Evolutionary conservation across 1,140 invertebrate genomes (phyloP), one percentile per base, ranked within the genome.

Genomic region (Acromyrmex heyeri): DNA sequence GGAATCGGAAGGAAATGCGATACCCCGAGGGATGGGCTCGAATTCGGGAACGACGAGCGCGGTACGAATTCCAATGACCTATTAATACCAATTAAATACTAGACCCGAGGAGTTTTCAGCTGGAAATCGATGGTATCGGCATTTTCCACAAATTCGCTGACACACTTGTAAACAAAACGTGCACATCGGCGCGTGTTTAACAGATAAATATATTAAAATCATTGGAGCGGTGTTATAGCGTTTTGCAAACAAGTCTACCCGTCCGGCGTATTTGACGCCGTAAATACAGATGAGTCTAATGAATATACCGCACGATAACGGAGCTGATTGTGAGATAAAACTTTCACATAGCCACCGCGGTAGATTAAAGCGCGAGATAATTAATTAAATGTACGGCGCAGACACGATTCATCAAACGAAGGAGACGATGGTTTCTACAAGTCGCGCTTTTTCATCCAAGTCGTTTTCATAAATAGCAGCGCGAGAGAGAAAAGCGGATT

Each of bases 161-260:
- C 79, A 18, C 79, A 73, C 69, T 55, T 83, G 79, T 61, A 83
- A 83, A 83, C 79, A 59, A 44, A 34, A 83, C 79, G 69, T 73
- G 79, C 21, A 48, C 79, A 62, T 16, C 24, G 69, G 14, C 24
- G 55, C 79, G 38, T 50, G 18, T 83, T 83, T 83, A 75, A 83
- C 69, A 44, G 57, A 75, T 83, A 83, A 83, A 83, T 83, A 83
- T 75, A 83, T 73, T 73, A 83, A 83, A 83, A 83, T 83, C 57
- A 83, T 83, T 50, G 55, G 38, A 83, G 79, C 57, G 69, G 4
- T 44, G 65, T 62, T 48, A 69, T 64, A 64, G 59, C 27, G 62
- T 61, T 73, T 48, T 38, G 79, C 79, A 83, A 83, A 73, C 79
- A 21, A 34, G 30, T 62, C 30, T 4, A 18, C 34, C 55, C 55